phyloP scores from a whole-genome alignment of 2,888 invertebrate species.

The Drosophila limbata region DNA sequence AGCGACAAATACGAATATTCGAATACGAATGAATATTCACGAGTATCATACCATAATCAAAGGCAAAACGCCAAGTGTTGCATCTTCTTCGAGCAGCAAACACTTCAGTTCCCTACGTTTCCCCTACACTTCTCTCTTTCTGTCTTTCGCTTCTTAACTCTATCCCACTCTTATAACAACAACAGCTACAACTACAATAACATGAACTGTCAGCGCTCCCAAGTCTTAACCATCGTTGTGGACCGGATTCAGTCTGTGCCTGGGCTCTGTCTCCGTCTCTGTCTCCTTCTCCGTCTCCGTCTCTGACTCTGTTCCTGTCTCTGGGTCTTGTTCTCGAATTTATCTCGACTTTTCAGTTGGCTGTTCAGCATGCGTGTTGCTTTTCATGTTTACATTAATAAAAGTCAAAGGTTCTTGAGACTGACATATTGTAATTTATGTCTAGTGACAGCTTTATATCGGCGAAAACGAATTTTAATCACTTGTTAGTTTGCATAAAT shows the following conservation, averaged over 20 bases:
- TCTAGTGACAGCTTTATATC: constrained; percentile 81
- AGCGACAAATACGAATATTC: constrained; percentile 32
- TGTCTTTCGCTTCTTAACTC: neutral
- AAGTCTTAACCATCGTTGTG: constrained; percentile 28
- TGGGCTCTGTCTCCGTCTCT: constrained; percentile 14
- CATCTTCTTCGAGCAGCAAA: constrained; percentile 67
- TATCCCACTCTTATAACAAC: constrained; percentile 15
- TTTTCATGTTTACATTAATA: constrained; percentile 81
- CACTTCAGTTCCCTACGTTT: constrained; percentile 37
- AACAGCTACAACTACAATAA: constrained; percentile 16
- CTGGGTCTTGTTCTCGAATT: constrained; percentile 46
- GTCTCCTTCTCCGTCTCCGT: constrained; percentile 14
- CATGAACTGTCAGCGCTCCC: constrained; percentile 58
- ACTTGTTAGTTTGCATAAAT: constrained; percentile 82
- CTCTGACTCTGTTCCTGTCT: constrained; percentile 20
- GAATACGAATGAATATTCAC: constrained; percentile 31
- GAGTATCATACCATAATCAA: constrained; percentile 64
- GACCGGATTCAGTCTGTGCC: constrained; percentile 48
- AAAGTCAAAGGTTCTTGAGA: constrained; percentile 80
- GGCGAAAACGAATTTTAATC: constrained; percentile 77
- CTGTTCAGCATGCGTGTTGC: constrained; percentile 80
- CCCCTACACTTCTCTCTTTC: neutral
- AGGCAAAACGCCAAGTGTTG: constrained; percentile 65
- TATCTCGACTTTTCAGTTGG: constrained; percentile 72
- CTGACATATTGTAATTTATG: constrained; percentile 83